Evolutionary conservation across 2,888 invertebrate genomes (phyloP).

Genomic region (Macropis europaea): DNA sequence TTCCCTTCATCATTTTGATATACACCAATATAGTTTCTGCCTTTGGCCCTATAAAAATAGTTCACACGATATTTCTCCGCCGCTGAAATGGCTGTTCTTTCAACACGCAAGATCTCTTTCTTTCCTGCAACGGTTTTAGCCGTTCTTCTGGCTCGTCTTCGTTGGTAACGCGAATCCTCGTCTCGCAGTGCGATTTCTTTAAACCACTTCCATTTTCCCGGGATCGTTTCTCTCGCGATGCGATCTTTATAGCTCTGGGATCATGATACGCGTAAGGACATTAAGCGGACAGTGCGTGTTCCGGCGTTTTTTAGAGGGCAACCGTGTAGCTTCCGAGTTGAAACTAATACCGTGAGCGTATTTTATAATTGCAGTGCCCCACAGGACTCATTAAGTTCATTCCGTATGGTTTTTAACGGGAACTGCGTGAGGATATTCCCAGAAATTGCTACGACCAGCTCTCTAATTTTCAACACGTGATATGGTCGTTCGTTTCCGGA

Average conservation of each 20-base stretch:
- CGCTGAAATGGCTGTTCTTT: too few relatives aligned
- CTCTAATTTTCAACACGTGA: conserved; percentile 44
- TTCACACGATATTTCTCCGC: too few relatives aligned
- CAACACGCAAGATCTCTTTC: too few relatives aligned
- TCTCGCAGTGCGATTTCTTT: conserved; percentile 1
- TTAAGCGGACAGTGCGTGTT: conserved; percentile 18
- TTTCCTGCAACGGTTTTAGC: too few relatives aligned
- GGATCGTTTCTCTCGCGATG: conserved; percentile 5
- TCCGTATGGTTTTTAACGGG: not conserved
- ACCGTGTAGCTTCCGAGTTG: not conserved
- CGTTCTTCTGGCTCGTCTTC: too few relatives aligned
- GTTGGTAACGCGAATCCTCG: too few relatives aligned
- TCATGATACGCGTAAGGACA: conserved; percentile 9
- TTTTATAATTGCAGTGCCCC: conserved; percentile 21
- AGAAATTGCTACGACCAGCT: conserved; percentile 23
- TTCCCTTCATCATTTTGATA: conserved; percentile 7
- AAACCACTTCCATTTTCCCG: conserved; percentile 13
- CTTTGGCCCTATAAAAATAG: too few relatives aligned
- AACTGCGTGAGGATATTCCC: not conserved
- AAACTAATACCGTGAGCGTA: not conserved
- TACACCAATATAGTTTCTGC: conserved; percentile 2
- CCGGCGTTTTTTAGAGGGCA: conserved; percentile 13
- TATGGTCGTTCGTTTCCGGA: conserved; percentile 11
- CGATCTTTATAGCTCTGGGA: not conserved
- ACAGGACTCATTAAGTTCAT: conserved; percentile 9